Evolutionary conservation across 2,113 vertebrate species (phyloP).

Genomic region (Semicossyphus pulcher): DNA sequence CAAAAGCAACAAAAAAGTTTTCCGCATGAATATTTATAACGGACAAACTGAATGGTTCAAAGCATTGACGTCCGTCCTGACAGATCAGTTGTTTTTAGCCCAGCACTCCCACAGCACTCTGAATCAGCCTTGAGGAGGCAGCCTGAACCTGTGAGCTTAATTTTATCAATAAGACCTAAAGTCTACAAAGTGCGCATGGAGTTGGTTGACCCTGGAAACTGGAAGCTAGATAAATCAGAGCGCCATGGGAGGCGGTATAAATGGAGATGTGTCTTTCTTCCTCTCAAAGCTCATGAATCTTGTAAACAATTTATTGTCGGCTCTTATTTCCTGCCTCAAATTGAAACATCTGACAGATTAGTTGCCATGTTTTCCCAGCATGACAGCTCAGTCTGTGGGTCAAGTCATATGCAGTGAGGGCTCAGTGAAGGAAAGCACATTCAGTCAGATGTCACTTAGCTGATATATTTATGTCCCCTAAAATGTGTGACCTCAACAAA

Average conservation of each 20-base stretch:
- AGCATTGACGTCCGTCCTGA: background rate
- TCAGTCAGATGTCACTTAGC: no score
- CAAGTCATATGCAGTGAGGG: no score
- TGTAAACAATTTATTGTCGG: no score
- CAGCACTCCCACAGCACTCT: conserved; percentile 2
- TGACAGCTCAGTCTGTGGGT: no score
- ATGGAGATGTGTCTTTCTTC: background rate
- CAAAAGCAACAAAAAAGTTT: background rate
- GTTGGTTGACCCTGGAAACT: conserved; percentile 30
- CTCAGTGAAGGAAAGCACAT: no score
- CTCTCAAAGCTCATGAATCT: background rate
- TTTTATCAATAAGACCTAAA: conserved; percentile 18
- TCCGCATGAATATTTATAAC: no score
- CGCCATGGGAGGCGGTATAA: background rate
- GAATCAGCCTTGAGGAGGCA: conserved; percentile 5
- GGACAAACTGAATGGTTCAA: background rate
- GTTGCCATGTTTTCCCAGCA: no score
- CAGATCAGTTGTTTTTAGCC: conserved; percentile 24
- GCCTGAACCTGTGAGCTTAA: conserved; percentile 27
- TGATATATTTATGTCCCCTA: no score
- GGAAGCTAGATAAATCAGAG: conserved; percentile 23
- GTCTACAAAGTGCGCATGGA: no score
- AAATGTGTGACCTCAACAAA: no score
- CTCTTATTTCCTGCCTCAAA: no score
- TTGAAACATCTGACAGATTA: no score